Conservation (phyloP, 2,888 invertebrate species). For the Chloromyia formosa region DNA sequence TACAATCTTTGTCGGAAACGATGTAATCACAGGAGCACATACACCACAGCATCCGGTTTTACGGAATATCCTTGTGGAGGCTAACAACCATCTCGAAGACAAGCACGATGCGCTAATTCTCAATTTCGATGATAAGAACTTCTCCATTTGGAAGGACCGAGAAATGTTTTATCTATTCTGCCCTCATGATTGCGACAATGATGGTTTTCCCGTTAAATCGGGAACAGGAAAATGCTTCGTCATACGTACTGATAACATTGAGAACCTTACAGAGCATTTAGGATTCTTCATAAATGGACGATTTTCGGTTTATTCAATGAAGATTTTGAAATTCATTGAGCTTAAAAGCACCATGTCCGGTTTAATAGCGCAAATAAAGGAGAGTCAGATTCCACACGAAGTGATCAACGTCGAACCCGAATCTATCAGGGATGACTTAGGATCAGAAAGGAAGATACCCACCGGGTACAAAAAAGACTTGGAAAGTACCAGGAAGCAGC, state of each 20-base stretch:
- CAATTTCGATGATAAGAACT: conserved; percentile 46
- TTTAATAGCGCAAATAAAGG: conserved; percentile 25
- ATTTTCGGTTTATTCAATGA: conserved; percentile 21
- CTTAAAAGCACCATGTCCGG: background rate
- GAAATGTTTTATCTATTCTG: conserved; percentile 45
- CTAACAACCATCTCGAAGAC: conserved; percentile 41
- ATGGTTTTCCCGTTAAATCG: conserved; percentile 36
- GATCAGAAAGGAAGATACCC: background rate
- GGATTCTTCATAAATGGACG: conserved; percentile 7
- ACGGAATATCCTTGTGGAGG: conserved; percentile 9
- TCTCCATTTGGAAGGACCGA: conserved; percentile 51
- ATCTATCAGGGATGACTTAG: background rate
- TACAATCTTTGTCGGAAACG: conserved; percentile 48
- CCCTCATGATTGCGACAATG: conserved; percentile 46
- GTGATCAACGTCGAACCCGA: background rate
- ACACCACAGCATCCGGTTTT: conserved; percentile 9
- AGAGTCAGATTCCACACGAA: background rate
- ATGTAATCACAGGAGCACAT: conserved; percentile 35
- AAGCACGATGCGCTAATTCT: conserved; percentile 49
- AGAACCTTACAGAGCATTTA: conserved; percentile 16
- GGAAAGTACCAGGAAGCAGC: background rate
- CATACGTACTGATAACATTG: conserved; percentile 14
- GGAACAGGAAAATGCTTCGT: conserved; percentile 40
- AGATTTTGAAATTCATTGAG: conserved; percentile 31
- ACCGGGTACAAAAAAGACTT: conserved; percentile 2